Evolutionary conservation across 2,797 vertebrate species (phyloP).

Genomic region (Pteropus rufus): DNA sequence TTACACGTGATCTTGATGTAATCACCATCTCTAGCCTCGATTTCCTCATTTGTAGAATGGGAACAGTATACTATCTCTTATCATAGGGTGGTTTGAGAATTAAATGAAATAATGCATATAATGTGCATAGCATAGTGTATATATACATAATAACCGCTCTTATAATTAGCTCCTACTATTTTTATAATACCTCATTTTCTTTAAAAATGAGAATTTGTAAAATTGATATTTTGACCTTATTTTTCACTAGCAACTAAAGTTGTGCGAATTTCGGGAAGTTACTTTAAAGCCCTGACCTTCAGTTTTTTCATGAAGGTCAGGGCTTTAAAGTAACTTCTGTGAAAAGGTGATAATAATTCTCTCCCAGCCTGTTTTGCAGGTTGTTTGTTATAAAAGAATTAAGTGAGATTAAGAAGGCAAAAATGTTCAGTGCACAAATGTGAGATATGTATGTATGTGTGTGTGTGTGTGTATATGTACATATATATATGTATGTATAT

Average conservation of each 20-base stretch:
- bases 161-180: neutral
- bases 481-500: too few species aligned
- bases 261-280: neutral
- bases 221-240: neutral
- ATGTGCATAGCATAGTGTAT: neutral
- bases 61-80: neutral
- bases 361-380: neutral
- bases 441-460: neutral
- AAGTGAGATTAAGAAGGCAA: neutral
- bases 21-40: neutral
- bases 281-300: neutral
- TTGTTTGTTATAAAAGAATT: slow-evolving; percentile 6
- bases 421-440: neutral
- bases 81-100: neutral
- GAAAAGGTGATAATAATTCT: neutral
- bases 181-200: neutral
- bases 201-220: neutral
- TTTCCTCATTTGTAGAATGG: neutral
- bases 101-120: neutral
- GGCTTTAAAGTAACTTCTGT: neutral
- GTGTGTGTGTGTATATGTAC: too few species aligned
- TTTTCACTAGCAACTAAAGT: neutral
- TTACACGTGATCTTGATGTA: neutral
- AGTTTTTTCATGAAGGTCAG: neutral
- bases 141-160: neutral